Conservation (phyloP, 2,888 invertebrate genomes). For the Phorcus lineatus region DNA sequence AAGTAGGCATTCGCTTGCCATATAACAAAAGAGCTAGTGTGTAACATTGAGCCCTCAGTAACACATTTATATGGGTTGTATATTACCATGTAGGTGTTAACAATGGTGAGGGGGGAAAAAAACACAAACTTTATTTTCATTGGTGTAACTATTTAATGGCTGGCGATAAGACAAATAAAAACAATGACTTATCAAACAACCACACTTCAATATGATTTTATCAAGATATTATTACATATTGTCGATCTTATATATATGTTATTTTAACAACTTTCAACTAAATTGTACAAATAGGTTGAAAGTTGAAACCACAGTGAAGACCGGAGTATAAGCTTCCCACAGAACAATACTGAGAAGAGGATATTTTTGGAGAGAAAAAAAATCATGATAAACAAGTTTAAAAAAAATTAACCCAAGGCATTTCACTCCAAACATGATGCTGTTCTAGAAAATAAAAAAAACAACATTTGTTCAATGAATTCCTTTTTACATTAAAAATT, state of each 20-base stretch:
- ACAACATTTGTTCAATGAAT: no score
- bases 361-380: neutral
- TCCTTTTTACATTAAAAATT: no score
- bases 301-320: neutral
- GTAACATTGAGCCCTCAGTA: no score
- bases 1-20: no score
- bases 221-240: neutral
- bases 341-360: neutral
- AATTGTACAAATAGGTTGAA: neutral
- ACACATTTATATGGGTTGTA: no score
- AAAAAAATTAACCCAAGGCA: neutral
- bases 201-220: neutral
- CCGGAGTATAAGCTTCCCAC: neutral
- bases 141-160: slow-evolving; percentile 6
- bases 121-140: neutral
- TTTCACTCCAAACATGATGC: neutral
- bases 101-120: no score
- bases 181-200: slow-evolving; percentile 3
- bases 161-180: slow-evolving; percentile 8
- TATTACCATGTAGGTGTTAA: no score
- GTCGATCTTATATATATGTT: neutral
- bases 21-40: no score
- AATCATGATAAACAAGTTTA: neutral
- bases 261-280: neutral
- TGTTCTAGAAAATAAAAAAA: no score